Base-by-base conservation (phyloP, 1,140 invertebrate genomes). In the Neodiprion pinetum region DNA sequence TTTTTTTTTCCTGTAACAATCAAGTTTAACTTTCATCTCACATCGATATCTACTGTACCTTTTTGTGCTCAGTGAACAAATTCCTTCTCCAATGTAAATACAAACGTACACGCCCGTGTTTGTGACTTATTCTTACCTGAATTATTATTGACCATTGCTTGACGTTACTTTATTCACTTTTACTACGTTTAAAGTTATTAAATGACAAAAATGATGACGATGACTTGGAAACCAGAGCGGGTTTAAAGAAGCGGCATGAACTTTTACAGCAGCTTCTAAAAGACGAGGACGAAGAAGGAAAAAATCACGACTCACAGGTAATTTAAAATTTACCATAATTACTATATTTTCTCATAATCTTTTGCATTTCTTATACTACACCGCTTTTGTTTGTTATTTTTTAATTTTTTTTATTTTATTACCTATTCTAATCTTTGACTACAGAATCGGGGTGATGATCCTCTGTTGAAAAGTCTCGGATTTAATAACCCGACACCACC, bases 171-270 rank as follows among this genome's bases (percentile, higher is more conserved):
- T 40, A 40, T 40, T 40, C 28, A 40, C 28, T 5, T 61, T 61
- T 61, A 40, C 28, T 40, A 40, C 28, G 28, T 78, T 90, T 89
- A 23, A 85, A 97, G 94, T 91, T 97, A 82, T 88, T 97, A 47
- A 96, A 96, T 82, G 94, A 95, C 73, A 95, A 94, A 86, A 94
- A 92, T 70, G 95, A 96, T 77, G 94, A 95, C 77, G 94, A 96
- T 78, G 91, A 92, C 77, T 88, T 93, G 53, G 92, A 93, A 80
- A 87, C 90, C 72, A 87, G 90, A 78, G 88, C 85, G 48, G 90
- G 90, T 70, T 82, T 91, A 48, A 92, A 93, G 75, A 91, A 91
- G 69, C 84, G 87, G 67, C 94, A 94, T 80, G 95, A 96, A 81
- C 88, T 97, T 69, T 90, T 97, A 65, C 93, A 95, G 48, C 94